These are phyloP conservation scores for Drosophila insularis DNA, from an alignment of 1,140 invertebrate species.

Conservation along the genomic window DNA sequence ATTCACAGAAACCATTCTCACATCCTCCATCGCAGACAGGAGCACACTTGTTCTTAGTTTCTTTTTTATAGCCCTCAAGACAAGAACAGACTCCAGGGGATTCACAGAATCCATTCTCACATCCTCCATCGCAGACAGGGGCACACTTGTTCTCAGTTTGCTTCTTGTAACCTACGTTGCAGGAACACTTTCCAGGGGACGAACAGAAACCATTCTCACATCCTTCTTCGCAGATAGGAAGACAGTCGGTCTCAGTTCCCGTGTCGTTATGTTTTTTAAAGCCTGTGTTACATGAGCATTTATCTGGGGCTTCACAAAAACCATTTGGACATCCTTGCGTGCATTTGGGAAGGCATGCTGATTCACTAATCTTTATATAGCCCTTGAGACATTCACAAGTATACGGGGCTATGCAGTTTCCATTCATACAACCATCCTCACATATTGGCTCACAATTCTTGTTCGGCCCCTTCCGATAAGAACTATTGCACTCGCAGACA, in stretches of 20 bases:
- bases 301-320: background rate
- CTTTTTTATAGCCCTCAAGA: background rate
- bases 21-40: background rate
- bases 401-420: conserved; percentile 29
- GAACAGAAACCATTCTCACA: background rate
- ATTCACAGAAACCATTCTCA: background rate
- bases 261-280: background rate
- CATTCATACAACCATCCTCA: conserved; percentile 28
- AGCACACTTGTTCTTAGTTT: background rate
- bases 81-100: background rate
- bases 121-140: background rate
- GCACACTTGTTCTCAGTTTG: background rate
- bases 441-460: conserved; percentile 41
- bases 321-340: conserved; percentile 9
- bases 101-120: background rate
- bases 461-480: conserved; percentile 83
- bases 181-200: background rate
- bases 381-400: conserved; percentile 31
- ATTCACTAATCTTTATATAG: conserved; percentile 2
- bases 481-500: conserved; percentile 43
- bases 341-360: conserved; percentile 21
- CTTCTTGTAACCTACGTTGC: background rate
- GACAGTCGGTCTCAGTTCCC: background rate
- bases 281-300: conserved; percentile 6
- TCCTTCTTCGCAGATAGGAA: background rate